Base-by-base conservation (phyloP, 1,140 invertebrate genomes). In the Aphidius ervi region DNA sequence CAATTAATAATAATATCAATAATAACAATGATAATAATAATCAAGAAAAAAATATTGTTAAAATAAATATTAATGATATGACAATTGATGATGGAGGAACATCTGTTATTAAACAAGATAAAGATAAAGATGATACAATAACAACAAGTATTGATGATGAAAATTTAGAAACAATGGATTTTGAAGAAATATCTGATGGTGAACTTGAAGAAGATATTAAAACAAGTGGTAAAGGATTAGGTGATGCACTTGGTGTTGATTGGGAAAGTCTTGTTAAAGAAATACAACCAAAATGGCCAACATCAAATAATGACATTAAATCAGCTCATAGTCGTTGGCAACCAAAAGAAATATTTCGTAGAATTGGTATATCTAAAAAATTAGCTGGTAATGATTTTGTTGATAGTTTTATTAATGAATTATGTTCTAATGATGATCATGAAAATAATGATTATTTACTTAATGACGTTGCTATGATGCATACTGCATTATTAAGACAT, bases 161-260 rank as follows among this genome's bases (percentile, higher is more conserved):
- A 62, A 86, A 88, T 64, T 86, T 87, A 74, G 84, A 88, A 63
- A 84, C 87, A 65, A 84, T 93, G 73, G 91, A 92, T 67, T 93
- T 94, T 80, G 91, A 94, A 79, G 91, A 93, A 81, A 93, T 93
- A 66, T 93, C 91, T 23, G 91, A 94, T 76, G 91, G 92, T 60
- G 91, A 94, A 73, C 75, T 93, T 6, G 91, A 92, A 72, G 90
- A 93, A 74, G 90, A 92, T 56, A 73, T 80, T 50, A 79, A 80
- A 66, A 80, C 82, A 0, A 78, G 83, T 61, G 78, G 83, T 43
- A 82, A 85, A 77, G 91, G 90, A 59, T 84, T 94, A 59, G 90
- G 91, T 10, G 92, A 94, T 78, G 91, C 91, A 16, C 74, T 95
- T 9, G 91, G 92, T n/a, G 92, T 95, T 2, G 93, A 95, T 75